Evolutionary conservation across 2,888 invertebrate species (phyloP), one percentile per base, ranked within the genome.

Genomic region (Ypsolopha sequella): DNA sequence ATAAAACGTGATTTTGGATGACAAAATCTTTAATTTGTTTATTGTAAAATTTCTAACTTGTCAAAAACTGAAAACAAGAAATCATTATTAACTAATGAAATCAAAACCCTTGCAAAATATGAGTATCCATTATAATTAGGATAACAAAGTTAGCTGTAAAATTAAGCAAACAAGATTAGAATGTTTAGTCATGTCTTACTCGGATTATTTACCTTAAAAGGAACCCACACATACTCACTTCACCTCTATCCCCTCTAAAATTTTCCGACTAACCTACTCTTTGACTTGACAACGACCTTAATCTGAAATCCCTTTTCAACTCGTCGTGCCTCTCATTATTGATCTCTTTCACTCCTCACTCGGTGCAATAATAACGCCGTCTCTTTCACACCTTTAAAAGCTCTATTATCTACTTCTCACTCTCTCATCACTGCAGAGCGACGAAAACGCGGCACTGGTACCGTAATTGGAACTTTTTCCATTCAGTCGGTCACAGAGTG

Each of bases 281-380:
- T 75, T 84, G 85, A 64, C 75, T 73, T 79, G 75, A 80, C 79
- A 81, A 84, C 85, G 85, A 84, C 85, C 85, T 86, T 86, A 86
- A 86, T 86, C 85, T 86, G 85, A 85, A 86, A 86, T 86, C 85
- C 84, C 85, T 86, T 86, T 86, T 84, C 85, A 84, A 86, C 85
- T 85, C 85, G 77, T 84, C 84, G 82, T 79, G 80, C 77, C 76
- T 81, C 85, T 85, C 85, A 85, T 85, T 86, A 86, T 86, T 82
- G 85, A 86, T 86, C 85, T 86, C 85, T 86, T 86, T 86, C 85
- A 84, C 85, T 86, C 85, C 82, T 86, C 80, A 81, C 85, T 82
- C 85, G 85, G 84, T 86, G 85, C 85, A 86, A 85, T 84, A 80
- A 76, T 75, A 70, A 63, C 55, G 51, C 63, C 59, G 54, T 74